These are phyloP conservation scores for Podarcis muralis DNA, from an alignment of 2,113 vertebrate genomes.

Conservation along the genomic window DNA sequence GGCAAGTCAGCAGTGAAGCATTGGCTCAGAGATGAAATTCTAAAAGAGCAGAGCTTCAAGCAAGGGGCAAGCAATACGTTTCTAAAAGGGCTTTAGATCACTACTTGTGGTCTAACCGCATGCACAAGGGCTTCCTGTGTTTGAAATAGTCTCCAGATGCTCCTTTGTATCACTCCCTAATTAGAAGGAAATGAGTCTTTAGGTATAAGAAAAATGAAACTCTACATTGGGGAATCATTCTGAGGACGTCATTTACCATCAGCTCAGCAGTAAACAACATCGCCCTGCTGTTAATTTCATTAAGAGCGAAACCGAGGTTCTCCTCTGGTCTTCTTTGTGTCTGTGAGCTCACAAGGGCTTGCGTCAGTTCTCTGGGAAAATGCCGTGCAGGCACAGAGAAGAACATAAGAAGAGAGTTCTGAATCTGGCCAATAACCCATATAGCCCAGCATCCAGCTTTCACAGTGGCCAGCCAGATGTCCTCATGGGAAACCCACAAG, in stretches of 20 bases:
- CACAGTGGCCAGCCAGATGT: too few relatives aligned
- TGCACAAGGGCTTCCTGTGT: constrained; percentile 66
- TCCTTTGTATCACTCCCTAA: constrained; percentile 49
- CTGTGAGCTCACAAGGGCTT: neutral
- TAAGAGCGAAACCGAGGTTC: neutral
- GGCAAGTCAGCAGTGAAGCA: constrained; percentile 36
- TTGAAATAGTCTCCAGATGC: constrained; percentile 69
- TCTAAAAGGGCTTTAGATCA: constrained; percentile 63
- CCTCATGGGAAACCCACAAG: too few relatives aligned
- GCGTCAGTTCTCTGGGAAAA: neutral
- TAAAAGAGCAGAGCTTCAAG: constrained; percentile 50
- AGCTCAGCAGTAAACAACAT: constrained; percentile 45
- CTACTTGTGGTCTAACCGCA: constrained; percentile 67
- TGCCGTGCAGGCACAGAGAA: too few relatives aligned
- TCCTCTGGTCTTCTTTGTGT: constrained; percentile 38
- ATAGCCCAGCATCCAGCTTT: too few relatives aligned
- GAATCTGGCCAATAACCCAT: too few relatives aligned
- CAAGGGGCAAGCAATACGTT: constrained; percentile 44
- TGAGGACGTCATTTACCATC: constrained; percentile 19
- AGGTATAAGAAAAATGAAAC: constrained; percentile 39
- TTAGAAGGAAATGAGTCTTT: constrained; percentile 20
- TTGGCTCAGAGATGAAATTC: constrained; percentile 59
- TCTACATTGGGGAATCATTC: constrained; percentile 56
- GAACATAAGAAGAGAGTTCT: too few relatives aligned
- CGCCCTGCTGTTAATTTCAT: neutral